Evolutionary conservation across 1,140 invertebrate species (phyloP).

Genomic region (Drosophila insularis): DNA sequence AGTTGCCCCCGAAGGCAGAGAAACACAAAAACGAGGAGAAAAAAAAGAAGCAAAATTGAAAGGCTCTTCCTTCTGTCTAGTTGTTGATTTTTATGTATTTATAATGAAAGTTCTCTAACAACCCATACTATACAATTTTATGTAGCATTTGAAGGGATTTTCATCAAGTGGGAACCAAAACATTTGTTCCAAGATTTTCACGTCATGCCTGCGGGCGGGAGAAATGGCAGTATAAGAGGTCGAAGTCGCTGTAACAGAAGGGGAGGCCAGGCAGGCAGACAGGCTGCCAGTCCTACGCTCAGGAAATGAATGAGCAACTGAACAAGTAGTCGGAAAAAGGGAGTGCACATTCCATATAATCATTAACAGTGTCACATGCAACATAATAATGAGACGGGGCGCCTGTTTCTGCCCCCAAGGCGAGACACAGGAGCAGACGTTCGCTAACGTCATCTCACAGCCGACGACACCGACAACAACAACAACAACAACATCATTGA

Average conservation of each 20-base stretch:
- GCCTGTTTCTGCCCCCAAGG: slow-evolving; percentile 52
- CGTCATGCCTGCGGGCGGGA: slow-evolving; percentile 42
- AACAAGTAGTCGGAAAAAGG: slow-evolving; percentile 26
- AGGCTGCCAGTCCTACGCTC: slow-evolving; percentile 17
- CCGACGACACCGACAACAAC: background rate
- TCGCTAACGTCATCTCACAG: slow-evolving; percentile 1
- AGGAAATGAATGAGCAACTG: slow-evolving; percentile 51
- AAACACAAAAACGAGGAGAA: slow-evolving; percentile 1
- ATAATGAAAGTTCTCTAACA: slow-evolving; percentile 56
- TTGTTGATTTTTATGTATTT: slow-evolving; percentile 70
- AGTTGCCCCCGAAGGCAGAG: slow-evolving; percentile 5
- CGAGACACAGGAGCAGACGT: slow-evolving; percentile 41
- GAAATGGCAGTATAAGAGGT: background rate
- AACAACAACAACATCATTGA: slow-evolving; percentile 1
- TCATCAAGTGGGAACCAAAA: slow-evolving; percentile 78
- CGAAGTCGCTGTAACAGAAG: slow-evolving; percentile 27
- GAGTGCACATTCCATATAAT: slow-evolving; percentile 65
- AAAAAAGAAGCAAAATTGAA: slow-evolving; percentile 18
- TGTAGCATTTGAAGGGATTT: slow-evolving; percentile 45
- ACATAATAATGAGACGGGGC: slow-evolving; percentile 77
- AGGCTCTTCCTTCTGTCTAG: slow-evolving; percentile 6
- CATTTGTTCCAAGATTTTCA: slow-evolving; percentile 81
- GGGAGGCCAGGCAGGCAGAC: slow-evolving; percentile 33
- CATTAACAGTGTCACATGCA: slow-evolving; percentile 81
- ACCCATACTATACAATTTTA: background rate